Conservation (phyloP, 2,797 vertebrate genomes). For the Lutjanus argentimaculatus region DNA sequence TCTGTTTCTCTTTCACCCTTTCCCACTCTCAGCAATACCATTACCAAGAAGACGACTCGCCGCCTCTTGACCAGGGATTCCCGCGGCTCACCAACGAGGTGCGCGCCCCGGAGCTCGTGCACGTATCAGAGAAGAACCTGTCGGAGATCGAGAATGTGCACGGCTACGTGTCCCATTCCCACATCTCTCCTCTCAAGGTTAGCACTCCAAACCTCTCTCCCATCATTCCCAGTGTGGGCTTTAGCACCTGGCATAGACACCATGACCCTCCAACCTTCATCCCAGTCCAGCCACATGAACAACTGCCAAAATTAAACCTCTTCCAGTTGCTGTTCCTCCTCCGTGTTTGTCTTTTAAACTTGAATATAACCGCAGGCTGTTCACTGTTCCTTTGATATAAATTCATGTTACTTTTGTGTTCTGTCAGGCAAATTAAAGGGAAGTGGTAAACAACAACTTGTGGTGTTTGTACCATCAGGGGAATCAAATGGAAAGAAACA, state of each 20-base stretch:
- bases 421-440: neutral
- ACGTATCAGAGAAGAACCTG: slow-evolving; percentile 96
- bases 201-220: slow-evolving; percentile 47
- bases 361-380: neutral
- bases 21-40: slow-evolving; percentile 88
- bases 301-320: slow-evolving; percentile 30
- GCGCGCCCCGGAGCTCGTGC: slow-evolving; percentile 94
- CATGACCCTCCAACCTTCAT: slow-evolving; percentile 2
- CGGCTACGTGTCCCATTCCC: slow-evolving; percentile 95
- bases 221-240: neutral
- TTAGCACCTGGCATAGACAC: slow-evolving; percentile 13
- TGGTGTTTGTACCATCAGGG: too few relatives aligned
- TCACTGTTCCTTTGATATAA: neutral
- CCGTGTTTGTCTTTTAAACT: neutral
- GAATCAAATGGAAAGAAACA: too few relatives aligned
- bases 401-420: neutral
- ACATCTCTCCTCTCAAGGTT: slow-evolving; percentile 98
- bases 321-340: neutral
- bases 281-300: slow-evolving; percentile 22
- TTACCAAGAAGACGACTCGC: slow-evolving; percentile 94
- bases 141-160: slow-evolving; percentile 98
- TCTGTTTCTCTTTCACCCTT: neutral
- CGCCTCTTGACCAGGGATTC: slow-evolving; percentile 92
- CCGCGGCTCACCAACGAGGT: slow-evolving; percentile 93
- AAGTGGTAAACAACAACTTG: neutral